Conservation (phyloP, 2,888 invertebrate genomes). For the Cataglyphis livida region DNA sequence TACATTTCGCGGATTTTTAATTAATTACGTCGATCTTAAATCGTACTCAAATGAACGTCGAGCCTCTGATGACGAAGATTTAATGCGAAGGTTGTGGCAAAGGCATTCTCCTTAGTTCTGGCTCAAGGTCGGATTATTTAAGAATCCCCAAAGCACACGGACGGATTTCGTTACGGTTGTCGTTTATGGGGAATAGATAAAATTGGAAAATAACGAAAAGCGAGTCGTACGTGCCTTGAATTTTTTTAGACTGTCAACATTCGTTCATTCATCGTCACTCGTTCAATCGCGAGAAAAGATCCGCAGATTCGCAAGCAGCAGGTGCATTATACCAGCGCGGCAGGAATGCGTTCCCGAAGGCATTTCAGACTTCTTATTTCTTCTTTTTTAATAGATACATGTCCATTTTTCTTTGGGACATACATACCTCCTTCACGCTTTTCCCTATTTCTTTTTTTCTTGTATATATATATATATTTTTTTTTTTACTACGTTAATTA, state of each 20-base stretch:
- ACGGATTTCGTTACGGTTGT: conserved; percentile 68
- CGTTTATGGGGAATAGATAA: conserved; percentile 34
- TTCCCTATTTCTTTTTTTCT: neutral
- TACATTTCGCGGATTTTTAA: neutral
- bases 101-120: conserved; percentile 71
- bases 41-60: conserved; percentile 32
- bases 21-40: neutral
- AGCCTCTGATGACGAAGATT: conserved; percentile 64
- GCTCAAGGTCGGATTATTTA: conserved; percentile 73
- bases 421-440: neutral
- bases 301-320: conserved; percentile 32
- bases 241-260: neutral
- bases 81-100: conserved; percentile 66
- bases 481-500: no score
- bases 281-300: conserved; percentile 39
- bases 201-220: conserved; percentile 57
- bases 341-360: conserved; percentile 27
- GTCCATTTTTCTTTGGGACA: neutral
- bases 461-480: neutral
- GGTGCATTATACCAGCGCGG: conserved; percentile 23
- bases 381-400: neutral
- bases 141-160: conserved; percentile 66
- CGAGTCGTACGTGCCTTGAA: neutral
- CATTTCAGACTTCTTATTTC: conserved; percentile 1
- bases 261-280: neutral